phyloP scores from a whole-genome alignment of 1,140 invertebrate species.

The Hydropsyche tenuis region DNA sequence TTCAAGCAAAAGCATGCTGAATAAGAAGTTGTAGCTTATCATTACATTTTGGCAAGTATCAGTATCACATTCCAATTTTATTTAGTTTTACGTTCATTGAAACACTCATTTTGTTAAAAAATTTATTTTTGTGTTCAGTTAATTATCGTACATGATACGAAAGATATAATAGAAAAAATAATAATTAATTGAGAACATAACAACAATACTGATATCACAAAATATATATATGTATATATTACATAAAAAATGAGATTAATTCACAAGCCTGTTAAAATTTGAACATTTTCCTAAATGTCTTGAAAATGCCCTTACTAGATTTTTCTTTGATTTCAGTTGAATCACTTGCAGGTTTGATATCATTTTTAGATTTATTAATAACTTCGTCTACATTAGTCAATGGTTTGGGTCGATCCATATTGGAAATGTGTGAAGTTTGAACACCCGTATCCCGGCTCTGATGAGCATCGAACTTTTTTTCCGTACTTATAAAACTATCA shows the following conservation, averaged over 20 bases:
- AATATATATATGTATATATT: background rate
- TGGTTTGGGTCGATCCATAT: background rate
- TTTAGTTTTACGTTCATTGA: too few relatives aligned
- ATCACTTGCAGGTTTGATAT: background rate
- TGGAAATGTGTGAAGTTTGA: background rate
- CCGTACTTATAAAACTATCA: background rate
- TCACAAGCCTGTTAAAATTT: slow-evolving; percentile 35
- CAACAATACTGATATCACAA: background rate
- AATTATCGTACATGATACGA: too few relatives aligned
- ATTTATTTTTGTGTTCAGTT: too few relatives aligned
- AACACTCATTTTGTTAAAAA: too few relatives aligned
- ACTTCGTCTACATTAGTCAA: background rate
- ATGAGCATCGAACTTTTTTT: background rate
- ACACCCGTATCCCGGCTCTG: slow-evolving; percentile 47
- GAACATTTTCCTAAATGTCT: slow-evolving; percentile 39
- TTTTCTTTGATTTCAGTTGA: slow-evolving; percentile 17
- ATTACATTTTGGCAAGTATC: too few relatives aligned
- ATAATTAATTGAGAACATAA: background rate
- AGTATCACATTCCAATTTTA: too few relatives aligned
- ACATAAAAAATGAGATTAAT: too few relatives aligned
- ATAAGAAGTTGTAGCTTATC: too few relatives aligned
- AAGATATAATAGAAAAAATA: too few relatives aligned
- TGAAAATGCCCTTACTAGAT: slow-evolving; percentile 38
- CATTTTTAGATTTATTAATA: background rate
- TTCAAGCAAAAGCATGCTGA: too few relatives aligned